A percentile compares a stretch with the other conserved stretches of the same genome.
Conservation (phyloP, 53 echinoderm and acorn worm genomes). For the Zoroaster sp. region DNA sequence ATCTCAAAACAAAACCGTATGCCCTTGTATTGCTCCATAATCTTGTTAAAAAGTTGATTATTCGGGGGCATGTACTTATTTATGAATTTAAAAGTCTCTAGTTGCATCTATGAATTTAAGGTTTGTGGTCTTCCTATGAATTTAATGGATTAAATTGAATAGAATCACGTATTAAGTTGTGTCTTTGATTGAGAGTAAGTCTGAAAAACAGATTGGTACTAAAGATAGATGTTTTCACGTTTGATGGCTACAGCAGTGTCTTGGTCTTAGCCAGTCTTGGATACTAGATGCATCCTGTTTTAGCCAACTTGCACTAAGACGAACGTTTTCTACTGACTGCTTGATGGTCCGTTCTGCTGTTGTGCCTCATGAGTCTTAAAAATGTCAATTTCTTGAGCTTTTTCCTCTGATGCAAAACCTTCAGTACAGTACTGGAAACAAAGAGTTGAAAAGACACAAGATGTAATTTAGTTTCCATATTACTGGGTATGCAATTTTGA, state of each 20-base stretch:
- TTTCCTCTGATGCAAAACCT: constrained; percentile 83
- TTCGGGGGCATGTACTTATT: too few species aligned
- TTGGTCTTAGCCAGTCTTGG: constrained; percentile 84
- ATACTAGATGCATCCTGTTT: constrained; percentile 74
- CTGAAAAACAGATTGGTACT: too few species aligned
- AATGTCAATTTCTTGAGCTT: constrained; percentile 82
- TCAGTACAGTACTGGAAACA: constrained; percentile 79
- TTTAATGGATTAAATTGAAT: too few species aligned
- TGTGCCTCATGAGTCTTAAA: constrained; percentile 80
- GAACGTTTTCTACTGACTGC: constrained; percentile 96
- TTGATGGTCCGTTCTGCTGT: constrained; percentile 90
- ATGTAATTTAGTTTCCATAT: background rate
- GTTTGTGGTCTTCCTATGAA: too few species aligned
- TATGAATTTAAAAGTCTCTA: too few species aligned
- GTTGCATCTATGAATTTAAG: too few species aligned
- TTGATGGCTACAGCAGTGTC: constrained; percentile 32
- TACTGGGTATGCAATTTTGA: background rate
- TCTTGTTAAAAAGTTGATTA: too few species aligned
- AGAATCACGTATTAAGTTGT: too few species aligned
- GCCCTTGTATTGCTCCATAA: too few species aligned
- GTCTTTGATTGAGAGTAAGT: too few species aligned
- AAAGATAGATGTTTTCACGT: too few species aligned
- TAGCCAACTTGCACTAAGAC: constrained; percentile 86
- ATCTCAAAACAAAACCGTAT: too few species aligned
- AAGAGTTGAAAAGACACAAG: background rate